These are phyloP conservation scores for Paedocypris micromegethes DNA, from an alignment of 2,797 vertebrate genomes.

Conservation along the genomic window DNA sequence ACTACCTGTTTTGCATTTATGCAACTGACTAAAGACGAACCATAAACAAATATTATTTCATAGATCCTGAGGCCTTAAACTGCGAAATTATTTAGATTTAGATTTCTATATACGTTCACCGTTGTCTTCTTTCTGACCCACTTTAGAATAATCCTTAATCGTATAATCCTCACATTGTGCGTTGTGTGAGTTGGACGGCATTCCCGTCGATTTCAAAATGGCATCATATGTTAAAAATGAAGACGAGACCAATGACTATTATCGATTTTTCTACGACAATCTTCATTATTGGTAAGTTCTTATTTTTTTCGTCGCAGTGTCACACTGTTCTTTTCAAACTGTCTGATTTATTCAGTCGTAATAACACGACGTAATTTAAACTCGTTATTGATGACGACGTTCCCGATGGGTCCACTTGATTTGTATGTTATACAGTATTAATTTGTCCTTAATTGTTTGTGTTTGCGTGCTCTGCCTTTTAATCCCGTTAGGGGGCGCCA, in stretches of 20 bases:
- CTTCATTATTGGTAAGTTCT: conserved; percentile 56
- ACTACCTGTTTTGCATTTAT: too few relatives aligned
- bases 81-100: background rate
- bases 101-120: background rate
- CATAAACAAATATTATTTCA: too few relatives aligned
- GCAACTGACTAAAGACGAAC: too few relatives aligned
- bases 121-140: background rate
- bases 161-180: conserved; percentile 59
- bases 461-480: background rate
- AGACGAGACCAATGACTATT: conserved; percentile 32
- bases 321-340: background rate
- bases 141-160: conserved; percentile 61
- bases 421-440: background rate
- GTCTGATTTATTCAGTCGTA: background rate
- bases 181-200: conserved; percentile 2
- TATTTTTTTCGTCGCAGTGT: background rate
- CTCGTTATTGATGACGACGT: background rate
- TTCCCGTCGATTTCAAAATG: conserved; percentile 40
- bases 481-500: conserved; percentile 22
- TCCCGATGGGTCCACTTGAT: background rate
- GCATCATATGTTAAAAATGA: conserved; percentile 7
- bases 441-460: background rate
- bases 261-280: conserved; percentile 6
- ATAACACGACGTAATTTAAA: background rate
- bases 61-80: too few relatives aligned